Evolutionary conservation across 1,140 invertebrate genomes (phyloP), one percentile per base, ranked within the genome.

Genomic region (Asbolus verrucosus): DNA sequence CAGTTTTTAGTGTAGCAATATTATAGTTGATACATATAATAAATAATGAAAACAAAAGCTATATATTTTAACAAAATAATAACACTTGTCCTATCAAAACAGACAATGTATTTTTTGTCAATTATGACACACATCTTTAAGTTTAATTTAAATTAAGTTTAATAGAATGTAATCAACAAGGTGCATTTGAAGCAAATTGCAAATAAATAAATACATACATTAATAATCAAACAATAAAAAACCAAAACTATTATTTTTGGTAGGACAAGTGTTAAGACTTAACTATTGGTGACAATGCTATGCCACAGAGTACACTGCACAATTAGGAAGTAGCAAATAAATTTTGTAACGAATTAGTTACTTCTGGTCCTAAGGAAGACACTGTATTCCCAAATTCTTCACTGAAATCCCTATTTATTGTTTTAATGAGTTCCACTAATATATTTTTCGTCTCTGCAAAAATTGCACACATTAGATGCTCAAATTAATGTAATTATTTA

Each of bases 401-500:
- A 0, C 84, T 78, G 75, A 89, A 90, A 70, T 88, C 85, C 67
- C 79, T 78, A 14, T 85, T 83, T 30, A 85, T 80, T 19, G 82
- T 82, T 67, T 84, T 85, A 6, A 88, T 70, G 39, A 89, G 84
- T 19, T 85, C 83, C 8, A 81, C 59, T 6, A 87, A 76, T 6
- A 82, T 73, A 1, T 72, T 75, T 77, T 82, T 84, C 0, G 82
- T 81, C 75, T 86, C 86, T 87, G 78, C 1, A 81, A 81, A 72
- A 69, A 72, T 68, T 16, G 33, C n/a, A n/a, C n/a, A n/a, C n/a
- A n/a, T n/a, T n/a, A n/a, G n/a, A n/a, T n/a, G n/a, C n/a, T n/a
- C n/a, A n/a, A n/a, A n/a, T n/a, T n/a, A n/a, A n/a, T n/a, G 33
- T 11, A 18, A 46, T 24, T 16, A 60, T 72, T 76, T 73, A 86